Evolutionary conservation across 1,140 invertebrate species (phyloP).

Genomic region (Hycleus phaleratus): DNA sequence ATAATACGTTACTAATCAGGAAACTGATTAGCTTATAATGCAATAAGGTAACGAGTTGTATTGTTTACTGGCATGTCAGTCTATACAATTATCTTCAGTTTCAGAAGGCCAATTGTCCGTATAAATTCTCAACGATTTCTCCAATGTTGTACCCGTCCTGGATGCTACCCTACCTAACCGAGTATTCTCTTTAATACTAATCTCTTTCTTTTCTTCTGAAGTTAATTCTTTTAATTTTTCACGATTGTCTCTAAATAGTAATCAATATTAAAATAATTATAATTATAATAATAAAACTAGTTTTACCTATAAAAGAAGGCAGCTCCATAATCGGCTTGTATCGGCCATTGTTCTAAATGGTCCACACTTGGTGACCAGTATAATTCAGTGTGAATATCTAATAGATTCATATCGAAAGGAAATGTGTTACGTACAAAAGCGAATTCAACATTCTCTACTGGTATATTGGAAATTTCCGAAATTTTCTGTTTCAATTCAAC

Average conservation of each 20-base stretch:
- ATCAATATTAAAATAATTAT: conserved; percentile 1
- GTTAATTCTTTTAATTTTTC: conserved; percentile 52
- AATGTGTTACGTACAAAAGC: conserved; percentile 51
- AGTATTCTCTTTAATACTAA: conserved; percentile 52
- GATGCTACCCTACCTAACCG: conserved; percentile 41
- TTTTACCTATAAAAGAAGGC: conserved; percentile 53
- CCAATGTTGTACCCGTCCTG: conserved; percentile 45
- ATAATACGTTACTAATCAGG: not conserved
- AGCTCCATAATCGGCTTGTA: conserved; percentile 49
- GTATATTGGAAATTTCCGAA: conserved; percentile 52
- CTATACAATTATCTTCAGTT: conserved; percentile 32
- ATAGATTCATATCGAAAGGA: conserved; percentile 50
- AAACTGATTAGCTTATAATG: conserved; percentile 26
- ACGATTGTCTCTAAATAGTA: conserved; percentile 52
- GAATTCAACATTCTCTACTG: conserved; percentile 55
- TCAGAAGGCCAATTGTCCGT: conserved; percentile 46
- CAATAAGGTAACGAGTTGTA: conserved; percentile 32
- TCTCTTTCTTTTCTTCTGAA: conserved; percentile 54
- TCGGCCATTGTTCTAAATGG: conserved; percentile 43
- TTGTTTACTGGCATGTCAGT: conserved; percentile 35
- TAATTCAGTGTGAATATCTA: conserved; percentile 48
- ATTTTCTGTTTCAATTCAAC: conserved; percentile 46
- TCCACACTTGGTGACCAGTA: conserved; percentile 49
- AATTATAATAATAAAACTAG: not conserved
- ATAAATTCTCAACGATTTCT: conserved; percentile 69